These are phyloP conservation scores for Gymnocypris eckloni DNA, from an alignment of 2,797 vertebrate genomes.

Conservation along the genomic window DNA sequence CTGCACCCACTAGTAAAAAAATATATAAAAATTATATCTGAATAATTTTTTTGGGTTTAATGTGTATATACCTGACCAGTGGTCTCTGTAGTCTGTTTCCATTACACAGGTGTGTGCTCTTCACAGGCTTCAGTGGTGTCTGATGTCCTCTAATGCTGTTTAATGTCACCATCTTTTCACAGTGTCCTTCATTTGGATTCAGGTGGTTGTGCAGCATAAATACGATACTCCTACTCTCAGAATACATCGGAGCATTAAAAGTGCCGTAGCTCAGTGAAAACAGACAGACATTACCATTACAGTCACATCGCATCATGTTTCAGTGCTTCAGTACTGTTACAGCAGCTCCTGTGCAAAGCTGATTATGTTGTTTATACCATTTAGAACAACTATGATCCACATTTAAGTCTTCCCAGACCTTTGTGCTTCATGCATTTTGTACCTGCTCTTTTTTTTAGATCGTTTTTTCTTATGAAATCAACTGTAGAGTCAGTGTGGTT, in stretches of 20 bases:
- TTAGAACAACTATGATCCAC: conserved; percentile 35
- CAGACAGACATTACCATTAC: conserved; percentile 3
- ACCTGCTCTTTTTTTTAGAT: not conserved
- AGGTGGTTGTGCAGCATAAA: not conserved
- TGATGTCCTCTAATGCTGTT: conserved; percentile 25
- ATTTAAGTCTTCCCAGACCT: conserved; percentile 30
- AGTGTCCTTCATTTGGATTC: conserved; percentile 25
- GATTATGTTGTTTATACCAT: conserved; percentile 32
- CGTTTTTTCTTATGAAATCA: not conserved
- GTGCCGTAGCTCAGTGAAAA: not conserved
- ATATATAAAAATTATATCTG: too few relatives aligned
- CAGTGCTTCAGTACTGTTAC: not conserved
- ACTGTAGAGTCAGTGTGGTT: not conserved
- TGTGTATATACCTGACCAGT: not conserved
- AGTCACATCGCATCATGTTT: conserved; percentile 6
- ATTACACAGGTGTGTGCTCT: conserved; percentile 1
- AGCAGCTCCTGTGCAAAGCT: conserved; percentile 16
- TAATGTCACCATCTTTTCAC: conserved; percentile 33
- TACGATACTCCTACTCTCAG: not conserved
- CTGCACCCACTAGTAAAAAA: too few relatives aligned
- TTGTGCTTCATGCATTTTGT: conserved; percentile 25
- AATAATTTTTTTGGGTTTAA: too few relatives aligned
- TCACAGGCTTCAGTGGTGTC: conserved; percentile 21
- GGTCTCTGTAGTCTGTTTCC: conserved; percentile 4
- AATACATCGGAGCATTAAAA: conserved; percentile 15